These are phyloP conservation scores for Anastatus disparis DNA, from an alignment of 1,140 invertebrate genomes.

Conservation along the genomic window DNA sequence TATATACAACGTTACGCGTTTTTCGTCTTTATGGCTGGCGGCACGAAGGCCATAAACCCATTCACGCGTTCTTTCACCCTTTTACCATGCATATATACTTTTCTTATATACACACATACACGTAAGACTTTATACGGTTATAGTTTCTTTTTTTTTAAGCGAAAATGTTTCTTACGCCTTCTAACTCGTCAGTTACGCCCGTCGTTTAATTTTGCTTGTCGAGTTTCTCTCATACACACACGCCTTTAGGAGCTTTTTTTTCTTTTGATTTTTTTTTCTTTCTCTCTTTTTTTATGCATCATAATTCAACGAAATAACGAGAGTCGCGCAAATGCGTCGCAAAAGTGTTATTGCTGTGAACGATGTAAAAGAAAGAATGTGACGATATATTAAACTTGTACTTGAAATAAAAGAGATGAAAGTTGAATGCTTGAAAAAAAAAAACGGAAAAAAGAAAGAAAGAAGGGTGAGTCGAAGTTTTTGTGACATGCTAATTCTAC, in stretches of 20 bases:
- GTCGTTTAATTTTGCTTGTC: slow-evolving; percentile 1
- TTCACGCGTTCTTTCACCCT: slow-evolving; percentile 14
- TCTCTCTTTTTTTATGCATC: too few relatives aligned
- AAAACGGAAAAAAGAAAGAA: too few relatives aligned
- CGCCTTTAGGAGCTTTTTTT: too few relatives aligned
- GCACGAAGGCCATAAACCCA: slow-evolving; percentile 16
- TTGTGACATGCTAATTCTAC: too few relatives aligned
- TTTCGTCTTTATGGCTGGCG: slow-evolving; percentile 16
- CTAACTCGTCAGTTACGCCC: background rate
- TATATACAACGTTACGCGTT: background rate
- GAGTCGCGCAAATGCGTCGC: background rate
- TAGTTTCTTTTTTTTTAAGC: too few relatives aligned
- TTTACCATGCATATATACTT: too few relatives aligned
- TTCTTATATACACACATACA: too few relatives aligned
- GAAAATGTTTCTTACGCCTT: background rate
- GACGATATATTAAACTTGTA: background rate
- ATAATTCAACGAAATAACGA: background rate
- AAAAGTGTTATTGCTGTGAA: background rate
- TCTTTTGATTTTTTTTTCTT: too few relatives aligned
- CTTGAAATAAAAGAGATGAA: background rate
- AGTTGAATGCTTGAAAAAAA: too few relatives aligned
- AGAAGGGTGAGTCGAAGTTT: too few relatives aligned
- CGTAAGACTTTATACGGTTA: too few relatives aligned
- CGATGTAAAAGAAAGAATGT: background rate
- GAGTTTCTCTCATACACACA: background rate